Percentiles rank a stretch among this genome's conserved stretches.
phyloP scores from a whole-genome alignment of 2,797 vertebrate genomes.

The Hafferia zeledoni region DNA sequence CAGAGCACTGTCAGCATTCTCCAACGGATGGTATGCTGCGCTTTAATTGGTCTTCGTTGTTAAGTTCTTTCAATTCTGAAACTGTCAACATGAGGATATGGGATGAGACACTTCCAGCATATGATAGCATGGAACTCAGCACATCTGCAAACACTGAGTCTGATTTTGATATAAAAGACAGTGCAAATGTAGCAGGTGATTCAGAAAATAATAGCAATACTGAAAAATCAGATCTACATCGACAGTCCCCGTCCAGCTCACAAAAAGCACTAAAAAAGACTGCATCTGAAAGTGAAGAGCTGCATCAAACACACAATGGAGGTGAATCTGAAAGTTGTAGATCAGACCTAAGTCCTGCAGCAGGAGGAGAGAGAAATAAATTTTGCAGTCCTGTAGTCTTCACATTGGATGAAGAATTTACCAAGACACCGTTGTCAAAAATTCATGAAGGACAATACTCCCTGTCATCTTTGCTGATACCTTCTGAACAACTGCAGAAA shows the following conservation, averaged over 20 bases:
- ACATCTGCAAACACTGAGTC: neutral
- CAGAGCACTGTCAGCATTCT: neutral
- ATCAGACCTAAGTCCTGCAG: neutral
- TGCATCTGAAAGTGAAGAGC: neutral
- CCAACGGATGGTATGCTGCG: neutral
- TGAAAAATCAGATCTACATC: neutral
- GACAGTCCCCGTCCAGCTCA: neutral
- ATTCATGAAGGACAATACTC: conserved; percentile 35
- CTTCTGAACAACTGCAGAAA: conserved; percentile 50
- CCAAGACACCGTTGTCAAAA: neutral
- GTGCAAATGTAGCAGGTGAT: neutral
- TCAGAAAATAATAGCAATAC: neutral
- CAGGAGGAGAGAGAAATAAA: neutral
- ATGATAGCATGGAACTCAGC: neutral
- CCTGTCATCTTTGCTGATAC: conserved; percentile 44
- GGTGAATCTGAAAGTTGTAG: neutral
- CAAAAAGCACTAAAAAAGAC: conserved; percentile 24
- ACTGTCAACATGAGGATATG: conserved; percentile 31
- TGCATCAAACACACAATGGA: neutral
- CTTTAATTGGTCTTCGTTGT: neutral
- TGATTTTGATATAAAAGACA: neutral
- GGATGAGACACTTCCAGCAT: conserved; percentile 69
- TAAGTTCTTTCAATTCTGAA: neutral
- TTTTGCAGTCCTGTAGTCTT: neutral
- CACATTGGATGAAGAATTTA: conserved; percentile 27